Conservation (phyloP, 2,888 invertebrate genomes). For the Coelinius sp. region DNA sequence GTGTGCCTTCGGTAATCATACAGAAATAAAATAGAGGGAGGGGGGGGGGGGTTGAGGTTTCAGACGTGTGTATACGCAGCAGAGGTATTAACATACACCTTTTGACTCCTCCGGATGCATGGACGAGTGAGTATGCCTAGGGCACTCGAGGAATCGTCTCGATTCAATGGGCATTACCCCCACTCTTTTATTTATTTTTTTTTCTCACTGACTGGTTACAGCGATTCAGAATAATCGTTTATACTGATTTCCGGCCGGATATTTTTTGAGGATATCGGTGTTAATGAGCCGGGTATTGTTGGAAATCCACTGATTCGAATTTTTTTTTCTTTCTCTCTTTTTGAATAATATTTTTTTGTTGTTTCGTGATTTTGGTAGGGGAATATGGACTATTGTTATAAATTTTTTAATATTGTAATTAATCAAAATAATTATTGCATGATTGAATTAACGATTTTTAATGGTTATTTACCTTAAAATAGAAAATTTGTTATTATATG, state of each 20-base stretch:
- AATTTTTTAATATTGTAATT: too few species aligned
- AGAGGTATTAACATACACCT: conserved; percentile 30
- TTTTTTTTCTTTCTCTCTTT: too few species aligned
- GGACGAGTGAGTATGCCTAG: conserved; percentile 42
- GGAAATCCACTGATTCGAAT: background rate
- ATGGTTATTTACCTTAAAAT: too few species aligned
- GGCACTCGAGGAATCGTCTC: conserved; percentile 37
- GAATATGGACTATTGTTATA: too few species aligned
- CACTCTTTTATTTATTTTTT: background rate
- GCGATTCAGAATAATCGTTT: background rate
- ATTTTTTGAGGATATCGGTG: conserved; percentile 6
- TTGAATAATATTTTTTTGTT: too few species aligned
- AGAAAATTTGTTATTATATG: too few species aligned
- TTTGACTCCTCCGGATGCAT: conserved; percentile 47
- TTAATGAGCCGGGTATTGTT: background rate
- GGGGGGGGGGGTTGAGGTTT: conserved; percentile 12
- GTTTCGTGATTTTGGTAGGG: too few species aligned
- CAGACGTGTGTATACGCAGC: conserved; percentile 29
- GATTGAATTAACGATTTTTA: too few species aligned
- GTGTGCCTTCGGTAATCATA: conserved; percentile 34
- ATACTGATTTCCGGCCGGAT: conserved; percentile 21
- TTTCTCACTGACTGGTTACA: background rate
- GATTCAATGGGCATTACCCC: conserved; percentile 39
- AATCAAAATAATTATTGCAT: too few species aligned
- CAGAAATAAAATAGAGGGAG: background rate